Percentiles rank a stretch among this genome's conserved stretches.
Evolutionary conservation across 2,113 vertebrate species (phyloP).

Genomic region (Pungitius pungitius): DNA sequence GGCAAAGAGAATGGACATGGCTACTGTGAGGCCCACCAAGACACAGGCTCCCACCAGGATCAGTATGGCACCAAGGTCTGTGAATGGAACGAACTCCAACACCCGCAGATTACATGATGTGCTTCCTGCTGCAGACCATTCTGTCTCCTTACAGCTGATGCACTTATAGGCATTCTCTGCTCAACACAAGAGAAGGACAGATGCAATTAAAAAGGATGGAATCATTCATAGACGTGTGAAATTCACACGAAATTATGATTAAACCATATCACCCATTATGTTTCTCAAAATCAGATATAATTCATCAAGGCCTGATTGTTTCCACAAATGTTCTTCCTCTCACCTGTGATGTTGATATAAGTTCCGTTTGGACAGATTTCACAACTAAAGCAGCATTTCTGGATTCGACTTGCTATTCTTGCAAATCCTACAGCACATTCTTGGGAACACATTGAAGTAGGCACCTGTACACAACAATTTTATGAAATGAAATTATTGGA

Average conservation of each 20-base stretch:
- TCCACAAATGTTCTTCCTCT: neutral
- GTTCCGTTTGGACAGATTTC: constrained; percentile 75
- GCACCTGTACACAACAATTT: constrained; percentile 45
- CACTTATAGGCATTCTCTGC: constrained; percentile 79
- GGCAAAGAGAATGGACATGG: constrained; percentile 75
- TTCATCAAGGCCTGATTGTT: neutral
- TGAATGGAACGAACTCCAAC: constrained; percentile 78
- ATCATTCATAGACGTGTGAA: neutral
- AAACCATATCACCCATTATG: neutral
- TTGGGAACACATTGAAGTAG: constrained; percentile 53
- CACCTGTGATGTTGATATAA: constrained; percentile 85
- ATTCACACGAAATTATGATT: neutral
- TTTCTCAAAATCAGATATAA: constrained; percentile 4
- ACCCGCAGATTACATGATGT: constrained; percentile 76
- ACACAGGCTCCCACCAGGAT: constrained; percentile 60
- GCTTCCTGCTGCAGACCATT: constrained; percentile 83
- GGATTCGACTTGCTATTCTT: constrained; percentile 40
- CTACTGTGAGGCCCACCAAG: constrained; percentile 68
- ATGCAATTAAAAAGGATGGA: neutral
- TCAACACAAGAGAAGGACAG: constrained; percentile 10
- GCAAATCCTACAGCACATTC: constrained; percentile 49
- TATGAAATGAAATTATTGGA: neutral
- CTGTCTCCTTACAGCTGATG: constrained; percentile 70
- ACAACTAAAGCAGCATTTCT: constrained; percentile 85
- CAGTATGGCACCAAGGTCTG: constrained; percentile 64